Base-by-base conservation (phyloP, 2,888 invertebrate species). In the Polia nebulosa region DNA sequence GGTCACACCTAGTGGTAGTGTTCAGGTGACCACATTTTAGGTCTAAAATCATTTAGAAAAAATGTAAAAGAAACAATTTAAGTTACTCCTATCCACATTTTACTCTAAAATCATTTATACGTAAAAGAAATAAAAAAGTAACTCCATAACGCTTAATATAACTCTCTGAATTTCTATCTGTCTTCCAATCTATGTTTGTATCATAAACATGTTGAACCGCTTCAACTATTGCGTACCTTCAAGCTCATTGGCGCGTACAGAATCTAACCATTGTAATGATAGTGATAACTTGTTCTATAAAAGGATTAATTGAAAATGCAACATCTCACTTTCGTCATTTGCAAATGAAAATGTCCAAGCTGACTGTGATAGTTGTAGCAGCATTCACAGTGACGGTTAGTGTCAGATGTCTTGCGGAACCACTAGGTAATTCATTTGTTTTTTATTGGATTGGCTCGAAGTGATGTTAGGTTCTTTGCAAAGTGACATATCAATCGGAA, bases 201-300 rank as follows among this genome's bases (percentile, higher is more conserved):
- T 70, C 58, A 51, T 52, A 81, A 83, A 58, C 58, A 53, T 49
- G 17, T 64, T 34, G 55, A 47, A 68, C 66, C 60, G 56, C 84
- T 81, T 64, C 65, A 76, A 70, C 64, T 80, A 83, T 82, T 84
- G 89, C 90, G 56, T 88, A 68, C 67, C 72, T 85, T 83, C 73
- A 87, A 59, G 88, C 82, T 82, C 77, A 61, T 58, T 75, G 69
- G 83, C 87, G 90, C 92, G 66, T 87, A 73, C 32, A 65, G 55
- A 78, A 73, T 78, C 63, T 57, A 45, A 59, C 56, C 29, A 69
- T 73, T 66, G 59, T 66, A n/a, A 51, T 64, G 68, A 65, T 32
- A 58, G 59, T 64, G 68, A 53, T 39, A 75, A 67, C 27, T 41
- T 13, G 13, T 20, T 69, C 36, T 76, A 83, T 84, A 81, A 70